phyloP scores from a whole-genome alignment of 23 tunicate genomes.

The Phallusia fumigata region DNA sequence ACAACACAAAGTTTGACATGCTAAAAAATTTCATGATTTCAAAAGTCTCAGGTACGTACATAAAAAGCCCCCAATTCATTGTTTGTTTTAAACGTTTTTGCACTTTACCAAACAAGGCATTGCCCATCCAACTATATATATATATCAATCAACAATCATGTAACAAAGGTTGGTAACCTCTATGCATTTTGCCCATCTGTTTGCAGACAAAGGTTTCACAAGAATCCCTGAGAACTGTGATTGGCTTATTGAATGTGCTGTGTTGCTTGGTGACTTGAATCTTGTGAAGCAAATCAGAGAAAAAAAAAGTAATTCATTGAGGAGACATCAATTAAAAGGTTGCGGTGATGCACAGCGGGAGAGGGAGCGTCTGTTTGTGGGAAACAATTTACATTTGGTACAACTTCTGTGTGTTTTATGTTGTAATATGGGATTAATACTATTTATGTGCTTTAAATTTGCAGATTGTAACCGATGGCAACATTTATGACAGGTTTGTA shows the following conservation, averaged over 20 bases:
- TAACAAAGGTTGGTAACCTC: too few species aligned
- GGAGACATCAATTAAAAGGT: background rate
- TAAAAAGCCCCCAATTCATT: too few species aligned
- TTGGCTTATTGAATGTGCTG: background rate
- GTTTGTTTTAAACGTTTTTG: too few species aligned
- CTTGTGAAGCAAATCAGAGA: background rate
- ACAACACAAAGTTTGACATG: background rate
- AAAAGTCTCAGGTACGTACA: background rate
- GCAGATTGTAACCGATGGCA: background rate
- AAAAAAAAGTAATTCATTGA: background rate
- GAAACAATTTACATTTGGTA: background rate
- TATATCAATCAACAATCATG: background rate
- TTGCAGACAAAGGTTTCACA: background rate
- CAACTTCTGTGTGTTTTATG: background rate
- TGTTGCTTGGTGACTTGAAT: background rate
- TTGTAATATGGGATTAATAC: background rate
- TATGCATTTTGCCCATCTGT: too few species aligned
- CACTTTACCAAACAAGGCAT: too few species aligned
- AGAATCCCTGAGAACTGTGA: background rate
- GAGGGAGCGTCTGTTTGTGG: background rate
- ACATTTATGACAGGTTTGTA: slow-evolving; percentile 1
- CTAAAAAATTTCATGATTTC: background rate
- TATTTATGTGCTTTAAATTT: background rate
- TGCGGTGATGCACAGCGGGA: background rate
- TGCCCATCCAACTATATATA: too few species aligned